Evolutionary conservation across 2,888 invertebrate species (phyloP).

Genomic region (Nemoura dubitans): DNA sequence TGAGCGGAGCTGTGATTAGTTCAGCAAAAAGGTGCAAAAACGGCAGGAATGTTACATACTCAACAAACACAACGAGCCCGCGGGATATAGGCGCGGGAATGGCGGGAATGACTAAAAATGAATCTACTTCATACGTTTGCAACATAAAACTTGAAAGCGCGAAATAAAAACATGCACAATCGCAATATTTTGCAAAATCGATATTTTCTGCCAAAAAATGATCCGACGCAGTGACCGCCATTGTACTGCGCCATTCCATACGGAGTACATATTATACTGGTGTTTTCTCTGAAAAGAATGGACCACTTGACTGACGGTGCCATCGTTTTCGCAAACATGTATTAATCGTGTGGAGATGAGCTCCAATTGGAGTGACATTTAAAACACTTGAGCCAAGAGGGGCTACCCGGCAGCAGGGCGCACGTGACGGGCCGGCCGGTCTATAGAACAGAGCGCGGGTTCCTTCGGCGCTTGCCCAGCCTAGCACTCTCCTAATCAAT

Average conservation of each 20-base stretch:
- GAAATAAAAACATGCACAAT: too few species aligned
- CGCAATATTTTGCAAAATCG: too few species aligned
- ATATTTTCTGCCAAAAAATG: not conserved
- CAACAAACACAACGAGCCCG: too few species aligned
- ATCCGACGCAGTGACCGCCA: not conserved
- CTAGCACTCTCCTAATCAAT: constrained; percentile 40
- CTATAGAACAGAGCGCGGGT: not conserved
- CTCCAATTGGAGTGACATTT: not conserved
- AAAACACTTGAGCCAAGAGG: not conserved
- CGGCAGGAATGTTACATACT: too few species aligned
- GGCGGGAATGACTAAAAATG: too few species aligned
- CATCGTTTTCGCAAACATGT: not conserved
- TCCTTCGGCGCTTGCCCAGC: not conserved
- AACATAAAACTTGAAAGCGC: too few species aligned
- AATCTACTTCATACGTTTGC: too few species aligned
- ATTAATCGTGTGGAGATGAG: not conserved
- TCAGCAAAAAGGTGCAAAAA: too few species aligned
- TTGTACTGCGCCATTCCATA: too few species aligned
- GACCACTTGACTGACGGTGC: not conserved
- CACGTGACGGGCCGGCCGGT: not conserved
- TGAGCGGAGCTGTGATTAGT: too few species aligned
- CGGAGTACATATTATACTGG: too few species aligned
- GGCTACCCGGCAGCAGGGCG: not conserved
- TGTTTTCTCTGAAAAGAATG: not conserved
- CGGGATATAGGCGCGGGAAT: too few species aligned